Base-by-base conservation (phyloP, 92 coral and sea anemone species). In the Virgularia gustaviana region DNA sequence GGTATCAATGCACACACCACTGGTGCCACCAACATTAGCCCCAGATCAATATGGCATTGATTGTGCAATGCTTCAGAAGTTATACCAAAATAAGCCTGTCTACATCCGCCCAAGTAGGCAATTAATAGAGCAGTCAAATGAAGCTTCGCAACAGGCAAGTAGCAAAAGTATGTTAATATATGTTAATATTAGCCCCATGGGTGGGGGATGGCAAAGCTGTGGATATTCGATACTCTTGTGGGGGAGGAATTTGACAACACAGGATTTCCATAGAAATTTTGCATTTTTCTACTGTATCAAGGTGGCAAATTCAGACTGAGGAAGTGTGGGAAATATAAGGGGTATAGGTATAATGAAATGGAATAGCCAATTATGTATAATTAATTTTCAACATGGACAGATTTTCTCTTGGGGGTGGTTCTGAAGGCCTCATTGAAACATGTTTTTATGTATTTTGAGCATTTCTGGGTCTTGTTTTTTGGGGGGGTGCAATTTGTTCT, bases 81-180 rank as follows among this genome's bases (percentile, higher is more conserved):
- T 51, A 5, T 51, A 51, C 18, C 9, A 51, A 51, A 51, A 51
- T n/a, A 51, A 51, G 57, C 57, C 57, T 43, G 51, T 43, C 2
- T 43, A 43, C 51, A 43, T 43, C 5, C 51, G 51, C n/a, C 51
- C 51, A 13, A 43, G 51, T 43, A 43, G 51, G 51, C 51, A 43
- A 22, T 43, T 43, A 43, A 43, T 43, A 43, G 20, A 43, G 20
- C n/a, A 16, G 20, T 22, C 13, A 43, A 22, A 43, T 13, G 51
- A 43, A 1, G 51, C 51, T 43, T 43, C 51, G 20, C 51, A 43
- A 43, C 51, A 43, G 51, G 51, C 20, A 43, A 43, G 20, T 43
- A 43, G 20, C 20, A n/a, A n/a, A n/a, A n/a, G n/a, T n/a, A n/a
- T n/a, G n/a, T n/a, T n/a, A n/a, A n/a, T n/a, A n/a, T n/a, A n/a